phyloP scores from a whole-genome alignment of 2,888 invertebrate species.

The Malthinus seriepunctatus region DNA sequence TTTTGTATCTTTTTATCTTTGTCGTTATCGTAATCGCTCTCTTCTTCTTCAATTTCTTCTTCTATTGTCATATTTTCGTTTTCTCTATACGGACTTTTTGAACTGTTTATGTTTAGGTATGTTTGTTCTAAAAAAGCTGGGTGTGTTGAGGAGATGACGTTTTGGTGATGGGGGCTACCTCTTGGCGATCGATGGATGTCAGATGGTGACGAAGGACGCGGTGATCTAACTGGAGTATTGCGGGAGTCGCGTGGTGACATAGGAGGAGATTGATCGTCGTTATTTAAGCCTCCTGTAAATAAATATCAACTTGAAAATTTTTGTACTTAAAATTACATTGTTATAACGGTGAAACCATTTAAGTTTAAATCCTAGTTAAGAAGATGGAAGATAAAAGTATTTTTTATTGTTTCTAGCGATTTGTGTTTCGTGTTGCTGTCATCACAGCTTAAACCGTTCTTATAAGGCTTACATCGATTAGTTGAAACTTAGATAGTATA shows the following conservation, averaged over 20 bases:
- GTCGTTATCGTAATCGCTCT: slow-evolving; percentile 73
- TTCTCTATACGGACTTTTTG: slow-evolving; percentile 57
- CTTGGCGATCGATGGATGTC: slow-evolving; percentile 48
- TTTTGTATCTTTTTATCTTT: slow-evolving; percentile 62
- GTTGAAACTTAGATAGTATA: slow-evolving; percentile 47
- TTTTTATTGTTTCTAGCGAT: slow-evolving; percentile 48
- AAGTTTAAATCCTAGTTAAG: slow-evolving; percentile 41
- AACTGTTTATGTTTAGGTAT: slow-evolving; percentile 49
- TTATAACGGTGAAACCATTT: slow-evolving; percentile 22
- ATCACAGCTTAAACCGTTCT: slow-evolving; percentile 44
- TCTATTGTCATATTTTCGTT: slow-evolving; percentile 67
- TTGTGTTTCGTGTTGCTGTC: slow-evolving; percentile 45
- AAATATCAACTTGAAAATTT: background rate
- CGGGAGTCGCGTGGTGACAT: slow-evolving; percentile 59
- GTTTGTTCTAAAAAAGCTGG: slow-evolving; percentile 54
- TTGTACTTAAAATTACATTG: slow-evolving; percentile 11
- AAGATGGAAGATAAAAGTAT: slow-evolving; percentile 38
- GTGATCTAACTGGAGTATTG: slow-evolving; percentile 51
- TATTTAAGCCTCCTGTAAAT: slow-evolving; percentile 67
- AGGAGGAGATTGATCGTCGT: slow-evolving; percentile 71
- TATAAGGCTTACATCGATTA: slow-evolving; percentile 53
- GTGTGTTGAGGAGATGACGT: slow-evolving; percentile 51
- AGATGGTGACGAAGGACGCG: slow-evolving; percentile 58
- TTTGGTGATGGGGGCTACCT: slow-evolving; percentile 45
- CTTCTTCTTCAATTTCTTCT: slow-evolving; percentile 76